Percentiles rank a stretch among this genome's conserved stretches.
Evolutionary conservation across 1,140 invertebrate genomes (phyloP).

Genomic region (Caenorhabditis inopinata): DNA sequence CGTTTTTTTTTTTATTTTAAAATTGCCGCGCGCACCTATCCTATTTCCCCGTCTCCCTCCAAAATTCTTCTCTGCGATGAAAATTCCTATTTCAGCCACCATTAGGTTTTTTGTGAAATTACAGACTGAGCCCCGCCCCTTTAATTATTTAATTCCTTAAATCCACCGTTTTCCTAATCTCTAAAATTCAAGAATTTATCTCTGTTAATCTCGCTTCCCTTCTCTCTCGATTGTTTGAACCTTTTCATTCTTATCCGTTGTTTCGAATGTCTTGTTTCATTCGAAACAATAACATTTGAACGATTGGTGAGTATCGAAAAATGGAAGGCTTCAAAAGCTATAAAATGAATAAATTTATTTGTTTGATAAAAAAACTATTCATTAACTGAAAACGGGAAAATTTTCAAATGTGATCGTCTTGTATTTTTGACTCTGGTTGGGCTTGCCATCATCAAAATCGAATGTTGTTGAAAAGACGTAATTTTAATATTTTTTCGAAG

Average conservation of each 20-base stretch:
- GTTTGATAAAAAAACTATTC: not conserved
- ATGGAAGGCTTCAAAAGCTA: no score
- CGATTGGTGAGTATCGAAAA: no score
- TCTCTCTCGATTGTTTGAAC: not conserved
- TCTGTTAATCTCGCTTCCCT: not conserved
- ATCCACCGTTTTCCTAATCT: not conserved
- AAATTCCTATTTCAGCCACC: constrained; percentile 13
- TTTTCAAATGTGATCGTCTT: not conserved
- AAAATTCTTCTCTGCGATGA: not conserved
- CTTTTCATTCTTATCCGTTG: not conserved
- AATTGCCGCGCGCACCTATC: not conserved
- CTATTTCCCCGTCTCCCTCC: not conserved
- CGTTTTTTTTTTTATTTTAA: not conserved
- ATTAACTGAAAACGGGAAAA: not conserved
- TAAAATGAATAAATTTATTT: not conserved
- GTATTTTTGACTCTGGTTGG: no score
- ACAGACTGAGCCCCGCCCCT: not conserved
- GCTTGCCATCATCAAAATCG: no score
- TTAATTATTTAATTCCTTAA: not conserved
- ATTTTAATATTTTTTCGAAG: no score
- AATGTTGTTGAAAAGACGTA: no score
- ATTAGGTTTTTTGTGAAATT: no score
- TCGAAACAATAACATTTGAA: no score
- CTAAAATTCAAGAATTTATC: not conserved
- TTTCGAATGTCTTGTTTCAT: not conserved